Conservation (phyloP, 1,140 invertebrate species). For the Cydia strobilella region DNA sequence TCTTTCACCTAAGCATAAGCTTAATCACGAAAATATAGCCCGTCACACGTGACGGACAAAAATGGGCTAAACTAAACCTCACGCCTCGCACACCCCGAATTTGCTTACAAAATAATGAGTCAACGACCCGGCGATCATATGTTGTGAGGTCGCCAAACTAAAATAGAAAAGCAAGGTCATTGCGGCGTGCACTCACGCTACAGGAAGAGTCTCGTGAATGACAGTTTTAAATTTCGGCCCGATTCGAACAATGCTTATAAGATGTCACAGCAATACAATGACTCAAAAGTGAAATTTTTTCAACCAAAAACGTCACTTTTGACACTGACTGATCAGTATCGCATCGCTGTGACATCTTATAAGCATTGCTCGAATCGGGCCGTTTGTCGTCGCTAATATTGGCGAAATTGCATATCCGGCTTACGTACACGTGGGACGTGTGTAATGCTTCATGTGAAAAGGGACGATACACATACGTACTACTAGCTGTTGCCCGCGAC, state of each 20-base stretch:
- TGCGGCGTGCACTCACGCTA: slow-evolving; percentile 29
- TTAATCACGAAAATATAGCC: not conserved
- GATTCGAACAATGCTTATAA: no score
- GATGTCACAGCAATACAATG: no score
- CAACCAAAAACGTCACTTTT: no score
- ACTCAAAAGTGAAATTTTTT: no score
- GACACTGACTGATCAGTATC: no score
- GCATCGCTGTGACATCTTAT: no score
- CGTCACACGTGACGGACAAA: not conserved
- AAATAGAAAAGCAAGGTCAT: slow-evolving; percentile 53
- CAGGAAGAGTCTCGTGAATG: slow-evolving; percentile 42
- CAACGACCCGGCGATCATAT: slow-evolving; percentile 61
- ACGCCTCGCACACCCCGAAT: slow-evolving; percentile 49
- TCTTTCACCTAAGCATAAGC: no score
- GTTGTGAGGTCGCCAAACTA: slow-evolving; percentile 53
- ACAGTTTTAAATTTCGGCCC: slow-evolving; percentile 56
- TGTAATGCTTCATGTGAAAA: not conserved
- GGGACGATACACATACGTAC: not conserved
- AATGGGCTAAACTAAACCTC: slow-evolving; percentile 51
- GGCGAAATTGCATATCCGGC: slow-evolving; percentile 3
- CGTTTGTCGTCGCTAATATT: slow-evolving; percentile 32
- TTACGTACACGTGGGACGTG: not conserved
- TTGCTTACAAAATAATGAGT: slow-evolving; percentile 54
- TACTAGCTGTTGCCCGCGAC: no score
- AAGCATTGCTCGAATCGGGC: no score